Evolutionary conservation across 1,140 invertebrate species (phyloP).

Genomic region (Rhyacophila brunnea): DNA sequence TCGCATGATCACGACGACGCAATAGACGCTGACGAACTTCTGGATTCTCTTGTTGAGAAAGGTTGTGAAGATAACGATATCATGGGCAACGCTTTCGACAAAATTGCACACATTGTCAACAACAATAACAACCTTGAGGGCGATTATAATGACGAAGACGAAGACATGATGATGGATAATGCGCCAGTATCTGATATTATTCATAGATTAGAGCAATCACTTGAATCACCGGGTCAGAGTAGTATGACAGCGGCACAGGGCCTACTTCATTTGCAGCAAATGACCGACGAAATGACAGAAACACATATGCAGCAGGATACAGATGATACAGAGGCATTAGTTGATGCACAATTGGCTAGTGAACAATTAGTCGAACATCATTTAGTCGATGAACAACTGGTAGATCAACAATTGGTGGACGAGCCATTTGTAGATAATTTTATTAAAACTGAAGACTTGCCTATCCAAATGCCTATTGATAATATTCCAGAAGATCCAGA

Average conservation of each 20-base stretch:
- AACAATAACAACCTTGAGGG: constrained; percentile 37
- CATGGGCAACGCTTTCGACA: constrained; percentile 49
- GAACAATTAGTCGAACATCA: too few relatives aligned
- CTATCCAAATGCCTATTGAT: constrained; percentile 2
- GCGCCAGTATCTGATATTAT: constrained; percentile 60
- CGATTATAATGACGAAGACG: constrained; percentile 60
- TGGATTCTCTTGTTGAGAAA: constrained; percentile 59
- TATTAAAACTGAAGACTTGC: constrained; percentile 22
- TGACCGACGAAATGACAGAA: constrained; percentile 50
- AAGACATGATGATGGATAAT: constrained; percentile 53
- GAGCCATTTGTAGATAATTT: too few relatives aligned
- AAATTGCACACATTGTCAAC: constrained; percentile 46
- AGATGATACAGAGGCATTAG: too few relatives aligned
- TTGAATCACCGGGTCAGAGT: constrained; percentile 49
- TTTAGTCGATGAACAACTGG: too few relatives aligned
- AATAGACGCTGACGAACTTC: constrained; percentile 47
- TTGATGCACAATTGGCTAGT: too few relatives aligned
- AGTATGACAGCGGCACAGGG: constrained; percentile 50
- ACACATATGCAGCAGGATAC: constrained; percentile 4
- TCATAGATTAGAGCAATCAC: constrained; percentile 55
- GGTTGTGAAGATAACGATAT: constrained; percentile 60
- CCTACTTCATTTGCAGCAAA: constrained; percentile 48
- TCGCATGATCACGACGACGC: constrained; percentile 56
- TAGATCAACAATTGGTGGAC: too few relatives aligned
- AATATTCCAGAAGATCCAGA: too few relatives aligned